Base-by-base conservation (phyloP, 2,888 invertebrate species). In the Mesorhabditis belari region DNA sequence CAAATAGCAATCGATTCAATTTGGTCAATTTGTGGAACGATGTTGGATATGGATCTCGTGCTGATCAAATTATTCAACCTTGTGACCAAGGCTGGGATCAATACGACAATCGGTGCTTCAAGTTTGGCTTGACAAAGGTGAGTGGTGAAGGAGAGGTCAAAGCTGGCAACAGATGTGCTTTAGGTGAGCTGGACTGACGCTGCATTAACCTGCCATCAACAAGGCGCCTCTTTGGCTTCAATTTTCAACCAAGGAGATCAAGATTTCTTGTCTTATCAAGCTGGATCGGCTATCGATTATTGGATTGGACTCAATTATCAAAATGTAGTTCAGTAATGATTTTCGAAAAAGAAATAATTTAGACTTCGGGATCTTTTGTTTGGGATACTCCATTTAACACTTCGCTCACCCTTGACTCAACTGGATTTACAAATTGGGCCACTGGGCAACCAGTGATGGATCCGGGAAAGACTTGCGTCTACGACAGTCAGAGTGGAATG, bases 251-350 rank as follows among this genome's bases (percentile, higher is more conserved):
- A 62, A 53, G 59, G 53, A 3, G 66, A 67, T 25, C 66, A 71
- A 44, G 55, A 29, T 4, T 51, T 19, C n/a, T 23, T 51, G 12
- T n/a, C 19, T 12, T 19, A 51, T 19, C n/a, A n/a, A 19, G 3
- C 51, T 2, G 19, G 23, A n/a, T 21, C 51, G 3, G 2, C n/a
- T 4, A 57, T 57, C 12, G 57, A 61, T 9, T 71, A 66, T 51
- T 74, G 74, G 74, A 70, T 69, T 35, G 74, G 74, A 0, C 51
- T 72, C 19, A 69, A 63, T 56, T 67, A 73, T 58, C 25, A 57
- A n/a, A n/a, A n/a, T n/a, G n/a, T n/a, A n/a, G n/a, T n/a, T n/a
- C n/a, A n/a, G n/a, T n/a, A n/a, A n/a, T n/a, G n/a, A n/a, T n/a
- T n/a, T n/a, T n/a, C n/a, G n/a, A n/a, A n/a, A n/a, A n/a, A n/a